Evolutionary conservation across 2,888 invertebrate species (phyloP), one percentile per base, ranked within the genome.

Genomic region (Spodoptera littoralis): DNA sequence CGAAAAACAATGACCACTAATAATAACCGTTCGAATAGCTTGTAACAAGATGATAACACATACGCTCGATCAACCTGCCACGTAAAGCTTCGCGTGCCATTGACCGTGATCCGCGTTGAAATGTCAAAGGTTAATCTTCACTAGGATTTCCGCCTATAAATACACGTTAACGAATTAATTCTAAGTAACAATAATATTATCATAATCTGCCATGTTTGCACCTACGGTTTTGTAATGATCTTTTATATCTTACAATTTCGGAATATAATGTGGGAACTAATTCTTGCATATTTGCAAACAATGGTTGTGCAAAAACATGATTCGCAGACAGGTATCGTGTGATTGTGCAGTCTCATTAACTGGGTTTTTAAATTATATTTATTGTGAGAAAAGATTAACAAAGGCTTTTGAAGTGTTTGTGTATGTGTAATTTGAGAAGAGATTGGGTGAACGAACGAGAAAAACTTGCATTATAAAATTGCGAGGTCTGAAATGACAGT

Each of bases 81-180:
- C 59, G 45, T 57, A 68, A 66, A 72, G 59, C 64, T 70, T 62
- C 60, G 62, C 75, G 80, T 80, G 80, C 81, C 84, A 84, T 84
- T 88, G 88, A 84, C 88, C 87, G 83, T 83, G 85, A 87, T 85
- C 83, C 79, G 72, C 68, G 66, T 70, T 65, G 50, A 85, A 92
- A 92, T 89, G 89, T 84, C 90, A 92, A 82, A 88, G 91, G 87
- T 90, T 86, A 82, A 64, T 74, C 55, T 54, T 55, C 60, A 73
- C 75, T 78, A 87, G 83, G 83, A 88, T 84, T 84, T 88, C 87
- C 88, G 84, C 76, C 61, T 81, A 50, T 60, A 71, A 55, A 60
- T 42, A 51, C 46, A 64, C 47, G 36, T 57, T 64, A 67, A 59
- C 65, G 46, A 70, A 57, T 60, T 76, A 70, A 70, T 77, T 72